Conservation (phyloP, 2,113 vertebrate species). For the Ageneiosus marmoratus region DNA sequence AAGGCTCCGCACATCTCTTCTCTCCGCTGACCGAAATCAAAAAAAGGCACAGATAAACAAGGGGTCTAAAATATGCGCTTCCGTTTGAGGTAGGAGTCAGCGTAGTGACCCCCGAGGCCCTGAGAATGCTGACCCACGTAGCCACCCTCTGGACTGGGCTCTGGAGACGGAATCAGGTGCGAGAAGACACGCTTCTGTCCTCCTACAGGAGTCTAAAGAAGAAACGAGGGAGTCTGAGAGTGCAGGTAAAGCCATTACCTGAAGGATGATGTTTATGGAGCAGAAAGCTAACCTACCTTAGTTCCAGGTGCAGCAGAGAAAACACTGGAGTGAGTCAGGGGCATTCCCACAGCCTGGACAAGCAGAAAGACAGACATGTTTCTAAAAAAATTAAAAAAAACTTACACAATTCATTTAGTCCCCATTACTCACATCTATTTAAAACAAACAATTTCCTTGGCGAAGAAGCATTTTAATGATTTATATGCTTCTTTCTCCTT, state of each 20-base stretch:
- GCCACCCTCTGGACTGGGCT: slow-evolving; percentile 87
- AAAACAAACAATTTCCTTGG: background rate
- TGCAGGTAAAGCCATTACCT: background rate
- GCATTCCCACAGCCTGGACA: slow-evolving; percentile 79
- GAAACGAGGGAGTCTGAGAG: background rate
- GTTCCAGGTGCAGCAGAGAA: slow-evolving; percentile 75
- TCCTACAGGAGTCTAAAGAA: slow-evolving; percentile 79
- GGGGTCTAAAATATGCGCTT: slow-evolving; percentile 85
- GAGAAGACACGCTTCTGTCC: slow-evolving; percentile 88
- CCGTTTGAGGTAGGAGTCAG: slow-evolving; percentile 91
- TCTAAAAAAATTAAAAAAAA: background rate
- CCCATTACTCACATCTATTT: background rate
- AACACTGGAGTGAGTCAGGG: slow-evolving; percentile 68
- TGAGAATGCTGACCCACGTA: slow-evolving; percentile 93
- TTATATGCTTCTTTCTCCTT: slow-evolving; percentile 13
- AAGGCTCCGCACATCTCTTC: too few species aligned
- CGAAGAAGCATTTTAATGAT: background rate
- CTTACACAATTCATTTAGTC: background rate
- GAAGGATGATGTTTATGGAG: background rate
- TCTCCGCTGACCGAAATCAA: background rate
- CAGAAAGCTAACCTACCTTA: slow-evolving; percentile 72
- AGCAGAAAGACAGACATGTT: slow-evolving; percentile 27
- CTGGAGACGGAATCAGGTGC: slow-evolving; percentile 87
- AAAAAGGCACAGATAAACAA: slow-evolving; percentile 6
- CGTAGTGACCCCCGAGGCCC: slow-evolving; percentile 90